Conservation (phyloP, 2,888 invertebrate species). For the Anaspis maculata region DNA sequence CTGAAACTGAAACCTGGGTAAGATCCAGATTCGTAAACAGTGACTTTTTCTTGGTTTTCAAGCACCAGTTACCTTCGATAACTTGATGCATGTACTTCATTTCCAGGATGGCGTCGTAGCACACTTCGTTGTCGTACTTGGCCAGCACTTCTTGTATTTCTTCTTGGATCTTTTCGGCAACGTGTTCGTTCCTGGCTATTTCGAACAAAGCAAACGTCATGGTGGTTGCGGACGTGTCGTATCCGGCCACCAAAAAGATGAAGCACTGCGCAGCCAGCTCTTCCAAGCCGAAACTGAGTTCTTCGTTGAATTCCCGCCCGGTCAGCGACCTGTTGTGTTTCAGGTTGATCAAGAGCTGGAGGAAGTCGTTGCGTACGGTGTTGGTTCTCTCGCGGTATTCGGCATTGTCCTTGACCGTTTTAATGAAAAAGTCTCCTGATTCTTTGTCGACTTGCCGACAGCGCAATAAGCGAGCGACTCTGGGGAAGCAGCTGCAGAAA, state of each 20-base stretch:
- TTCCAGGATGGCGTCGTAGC: slow-evolving; percentile 7
- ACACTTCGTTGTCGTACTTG: slow-evolving; percentile 3
- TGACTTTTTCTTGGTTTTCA: slow-evolving; percentile 33
- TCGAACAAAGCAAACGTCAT: slow-evolving; percentile 9
- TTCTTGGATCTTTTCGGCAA: slow-evolving; percentile 5
- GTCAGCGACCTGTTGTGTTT: slow-evolving; percentile 23
- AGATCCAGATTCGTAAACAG: slow-evolving; percentile 19
- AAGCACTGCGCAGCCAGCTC: slow-evolving; percentile 14
- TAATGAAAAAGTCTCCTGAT: not conserved
- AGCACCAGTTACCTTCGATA: slow-evolving; percentile 32
- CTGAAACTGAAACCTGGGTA: slow-evolving; percentile 9
- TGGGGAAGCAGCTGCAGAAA: not conserved
- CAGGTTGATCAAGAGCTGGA: slow-evolving; percentile 46
- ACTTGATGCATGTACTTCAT: slow-evolving; percentile 36
- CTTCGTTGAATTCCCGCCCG: slow-evolving; percentile 8
- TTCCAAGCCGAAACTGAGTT: no score
- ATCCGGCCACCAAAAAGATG: slow-evolving; percentile 17
- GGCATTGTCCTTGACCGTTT: not conserved
- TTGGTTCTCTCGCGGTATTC: slow-evolving; percentile 40
- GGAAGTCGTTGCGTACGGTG: slow-evolving; percentile 45
- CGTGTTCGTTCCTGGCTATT: slow-evolving; percentile 4
- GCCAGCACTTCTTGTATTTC: slow-evolving; percentile 6
- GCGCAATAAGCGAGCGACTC: not conserved
- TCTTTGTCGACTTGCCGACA: not conserved
- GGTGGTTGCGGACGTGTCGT: slow-evolving; percentile 10